Evolutionary conservation across 2,888 invertebrate genomes (phyloP), one percentile per base, ranked within the genome.

Genomic region (Noctua janthe): DNA sequence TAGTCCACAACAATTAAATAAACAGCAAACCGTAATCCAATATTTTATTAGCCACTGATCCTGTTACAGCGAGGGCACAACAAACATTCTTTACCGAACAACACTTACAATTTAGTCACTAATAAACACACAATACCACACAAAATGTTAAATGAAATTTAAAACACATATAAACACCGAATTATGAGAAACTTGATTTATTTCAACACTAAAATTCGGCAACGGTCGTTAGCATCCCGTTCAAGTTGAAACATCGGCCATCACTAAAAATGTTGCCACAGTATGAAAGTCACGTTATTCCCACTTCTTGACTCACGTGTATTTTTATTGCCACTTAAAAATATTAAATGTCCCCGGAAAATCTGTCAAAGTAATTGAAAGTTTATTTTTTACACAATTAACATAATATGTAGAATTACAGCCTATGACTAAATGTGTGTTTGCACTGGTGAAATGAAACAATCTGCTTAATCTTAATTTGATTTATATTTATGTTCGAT

Each of bases 1-100:
- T 93, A 91, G 91, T 94, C 92, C 91, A 92, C 92, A 93, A 94
- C 92, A 93, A 94, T 93, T 93, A 93, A 93, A 93, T 93, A 94
- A 94, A 94, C 95, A 95, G 94, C 94, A 93, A 92, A 94, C 94
- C 93, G 95, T 96, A 96, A 96, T 96, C 97, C 96, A 97, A 97
- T 96, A 97, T 93, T 93, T 84, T 93, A 93, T 88, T 94, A 94
- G 94, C 92, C 96, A 96, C 96, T 95, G 94, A 96, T 96, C 96
- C 94, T 96, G 96, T 96, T 97, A 96, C 92, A 92, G 92, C 90
- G 92, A 93, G 93, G 94, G 93, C 96, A 97, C 97, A 95, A 96
- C 94, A 95, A 96, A 95, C 95, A 96, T 96, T 95, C 94, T 93
- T 92, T 93, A 89, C 84, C 85, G 84, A 92, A 94, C 89, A 92